A percentile compares a stretch with the other conserved stretches of the same genome.
phyloP scores from a whole-genome alignment of 92 coral and sea anemone genomes.

The Epizoanthus fatuus region DNA sequence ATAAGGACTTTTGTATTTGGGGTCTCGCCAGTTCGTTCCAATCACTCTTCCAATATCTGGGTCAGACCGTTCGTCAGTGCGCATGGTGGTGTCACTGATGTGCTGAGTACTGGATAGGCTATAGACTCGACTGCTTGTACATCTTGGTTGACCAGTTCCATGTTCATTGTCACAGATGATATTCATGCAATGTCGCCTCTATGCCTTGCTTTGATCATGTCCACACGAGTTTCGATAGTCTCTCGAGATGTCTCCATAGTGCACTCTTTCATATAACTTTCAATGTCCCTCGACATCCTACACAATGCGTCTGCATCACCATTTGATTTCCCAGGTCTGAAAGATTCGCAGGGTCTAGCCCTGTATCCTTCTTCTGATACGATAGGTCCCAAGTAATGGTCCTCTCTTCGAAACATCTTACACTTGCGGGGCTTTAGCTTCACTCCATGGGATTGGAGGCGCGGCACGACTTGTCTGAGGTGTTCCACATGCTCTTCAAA shows the following conservation, averaged over 20 bases:
- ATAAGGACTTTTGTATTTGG: no score
- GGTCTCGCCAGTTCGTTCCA: not conserved
- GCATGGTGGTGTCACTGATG: not conserved
- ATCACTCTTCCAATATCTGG: slow-evolving; percentile 25
- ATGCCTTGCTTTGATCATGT: no score
- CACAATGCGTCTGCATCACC: no score
- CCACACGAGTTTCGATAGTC: no score
- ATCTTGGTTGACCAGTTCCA: not conserved
- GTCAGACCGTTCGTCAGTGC: slow-evolving; percentile 1
- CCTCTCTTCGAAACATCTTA: slow-evolving; percentile 66
- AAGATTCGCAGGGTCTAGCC: slow-evolving; percentile 72
- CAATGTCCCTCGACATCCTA: not conserved
- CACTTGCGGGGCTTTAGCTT: slow-evolving; percentile 79
- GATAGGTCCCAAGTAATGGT: slow-evolving; percentile 67
- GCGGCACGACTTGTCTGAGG: slow-evolving; percentile 57
- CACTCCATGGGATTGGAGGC: slow-evolving; percentile 60
- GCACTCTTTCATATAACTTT: no score
- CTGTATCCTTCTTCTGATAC: slow-evolving; percentile 75
- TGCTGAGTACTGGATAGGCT: not conserved
- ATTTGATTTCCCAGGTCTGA: not conserved
- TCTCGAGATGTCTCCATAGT: no score
- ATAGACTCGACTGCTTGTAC: not conserved
- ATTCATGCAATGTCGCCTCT: no score
- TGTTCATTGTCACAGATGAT: slow-evolving; percentile 29
- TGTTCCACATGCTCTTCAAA: slow-evolving; percentile 70